A percentile compares a stretch with the other conserved stretches of the same genome.
Evolutionary conservation across 1,140 invertebrate species (phyloP).

Genomic region (Phortica variegata): DNA sequence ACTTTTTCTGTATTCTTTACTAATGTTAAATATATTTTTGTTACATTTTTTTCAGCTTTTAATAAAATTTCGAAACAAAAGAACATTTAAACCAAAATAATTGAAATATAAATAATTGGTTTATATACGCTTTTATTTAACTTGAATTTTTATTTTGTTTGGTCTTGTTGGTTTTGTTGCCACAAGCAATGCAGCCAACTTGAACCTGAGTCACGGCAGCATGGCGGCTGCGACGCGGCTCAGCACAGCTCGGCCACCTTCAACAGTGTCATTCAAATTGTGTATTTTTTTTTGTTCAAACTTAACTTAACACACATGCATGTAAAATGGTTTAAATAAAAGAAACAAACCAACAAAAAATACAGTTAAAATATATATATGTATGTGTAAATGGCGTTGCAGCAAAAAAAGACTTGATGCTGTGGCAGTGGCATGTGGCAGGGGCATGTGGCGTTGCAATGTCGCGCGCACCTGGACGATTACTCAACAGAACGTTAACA

Average conservation of each 20-base stretch:
- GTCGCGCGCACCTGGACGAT: conserved; percentile 42
- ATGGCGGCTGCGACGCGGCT: conserved; percentile 11
- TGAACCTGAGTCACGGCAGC: conserved; percentile 52
- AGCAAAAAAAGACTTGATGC: conserved; percentile 14
- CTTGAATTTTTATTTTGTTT: conserved; percentile 24
- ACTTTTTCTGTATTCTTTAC: no score
- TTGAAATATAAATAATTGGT: background rate
- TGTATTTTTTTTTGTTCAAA: no score
- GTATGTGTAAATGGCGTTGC: conserved; percentile 17
- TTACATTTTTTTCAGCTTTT: no score
- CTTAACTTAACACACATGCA: no score
- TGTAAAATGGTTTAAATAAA: no score
- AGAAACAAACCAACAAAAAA: conserved; percentile 43
- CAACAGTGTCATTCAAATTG: conserved; percentile 32
- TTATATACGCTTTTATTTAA: no score
- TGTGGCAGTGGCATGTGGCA: conserved; percentile 14
- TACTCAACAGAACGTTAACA: conserved; percentile 49
- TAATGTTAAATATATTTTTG: no score
- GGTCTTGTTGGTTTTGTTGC: conserved; percentile 18
- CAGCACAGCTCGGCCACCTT: conserved; percentile 38
- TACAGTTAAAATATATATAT: conserved; percentile 10
- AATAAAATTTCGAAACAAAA: no score
- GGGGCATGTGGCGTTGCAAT: conserved; percentile 12
- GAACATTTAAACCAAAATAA: background rate
- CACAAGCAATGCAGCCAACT: conserved; percentile 36